phyloP scores from a whole-genome alignment of 2,113 vertebrate species.

The Trogon melanurus region DNA sequence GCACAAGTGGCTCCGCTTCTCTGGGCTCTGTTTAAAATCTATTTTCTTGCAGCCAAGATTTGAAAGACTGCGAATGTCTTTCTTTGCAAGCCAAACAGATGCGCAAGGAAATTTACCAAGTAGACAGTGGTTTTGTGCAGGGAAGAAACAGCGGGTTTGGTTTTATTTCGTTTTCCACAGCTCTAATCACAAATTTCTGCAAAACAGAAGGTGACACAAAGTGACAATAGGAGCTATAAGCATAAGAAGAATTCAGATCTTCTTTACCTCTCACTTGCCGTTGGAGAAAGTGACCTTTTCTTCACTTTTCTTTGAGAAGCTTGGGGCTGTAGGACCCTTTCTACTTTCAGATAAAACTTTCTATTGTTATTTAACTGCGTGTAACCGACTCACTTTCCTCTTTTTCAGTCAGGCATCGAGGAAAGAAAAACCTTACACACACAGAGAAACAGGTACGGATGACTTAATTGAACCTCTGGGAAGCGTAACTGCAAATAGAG shows the following conservation, averaged over 20 bases:
- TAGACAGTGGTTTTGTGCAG: background rate
- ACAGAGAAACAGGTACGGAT: accelerated
- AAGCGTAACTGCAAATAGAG: background rate
- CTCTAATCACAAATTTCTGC: background rate
- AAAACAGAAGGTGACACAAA: background rate
- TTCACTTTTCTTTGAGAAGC: background rate
- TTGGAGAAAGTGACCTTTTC: background rate
- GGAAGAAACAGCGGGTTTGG: accelerated
- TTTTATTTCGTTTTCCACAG: background rate
- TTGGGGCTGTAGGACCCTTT: background rate
- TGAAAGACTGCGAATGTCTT: background rate
- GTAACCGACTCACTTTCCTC: background rate
- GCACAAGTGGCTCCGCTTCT: background rate
- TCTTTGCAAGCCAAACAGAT: background rate
- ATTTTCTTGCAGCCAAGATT: background rate
- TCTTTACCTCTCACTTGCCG: background rate
- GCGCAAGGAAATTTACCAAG: background rate
- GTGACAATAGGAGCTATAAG: background rate
- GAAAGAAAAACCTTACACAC: background rate
- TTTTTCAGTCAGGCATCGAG: background rate
- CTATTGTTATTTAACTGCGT: background rate
- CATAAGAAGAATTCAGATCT: background rate
- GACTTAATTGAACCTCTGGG: background rate
- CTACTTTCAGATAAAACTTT: background rate
- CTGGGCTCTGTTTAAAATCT: accelerated